phyloP scores from a whole-genome alignment of 2,888 invertebrate species.

The Exocentrus adspersus region DNA sequence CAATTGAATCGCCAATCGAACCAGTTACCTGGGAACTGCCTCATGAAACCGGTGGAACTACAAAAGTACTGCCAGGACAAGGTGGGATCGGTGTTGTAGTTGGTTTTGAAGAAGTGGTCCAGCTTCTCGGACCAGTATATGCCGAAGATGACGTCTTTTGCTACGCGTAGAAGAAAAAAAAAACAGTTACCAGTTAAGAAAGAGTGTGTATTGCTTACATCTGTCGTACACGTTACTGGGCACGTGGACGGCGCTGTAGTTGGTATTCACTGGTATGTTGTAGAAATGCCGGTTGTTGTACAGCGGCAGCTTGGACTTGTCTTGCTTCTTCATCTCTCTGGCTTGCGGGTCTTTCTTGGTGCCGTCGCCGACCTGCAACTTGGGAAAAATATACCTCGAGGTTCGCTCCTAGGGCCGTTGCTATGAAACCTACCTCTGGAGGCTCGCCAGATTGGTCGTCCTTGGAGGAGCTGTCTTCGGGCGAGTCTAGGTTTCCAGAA shows the following conservation, averaged over 20 bases:
- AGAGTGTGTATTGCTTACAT: conserved; percentile 66
- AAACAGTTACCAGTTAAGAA: neutral
- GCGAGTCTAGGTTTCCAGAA: conserved; percentile 43
- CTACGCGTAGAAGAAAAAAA: conserved; percentile 68
- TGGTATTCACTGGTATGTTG: conserved; percentile 79
- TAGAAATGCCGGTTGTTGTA: conserved; percentile 81
- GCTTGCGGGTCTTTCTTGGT: conserved; percentile 60
- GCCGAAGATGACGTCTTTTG: conserved; percentile 87
- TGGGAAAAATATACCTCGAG: neutral
- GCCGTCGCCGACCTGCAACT: conserved; percentile 55
- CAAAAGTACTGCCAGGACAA: conserved; percentile 99
- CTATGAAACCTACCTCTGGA: conserved; percentile 51
- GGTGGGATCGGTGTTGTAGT: conserved; percentile 86
- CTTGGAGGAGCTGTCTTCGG: conserved; percentile 42
- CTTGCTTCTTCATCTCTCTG: conserved; percentile 66
- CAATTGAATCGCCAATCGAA: too few relatives aligned
- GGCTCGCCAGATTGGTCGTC: conserved; percentile 45
- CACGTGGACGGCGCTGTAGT: conserved; percentile 90
- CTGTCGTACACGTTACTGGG: conserved; percentile 95
- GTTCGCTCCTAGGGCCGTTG: neutral
- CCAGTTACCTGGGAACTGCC: conserved; percentile 88
- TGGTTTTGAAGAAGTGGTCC: conserved; percentile 88
- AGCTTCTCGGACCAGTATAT: conserved; percentile 96
- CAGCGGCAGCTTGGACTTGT: conserved; percentile 67
- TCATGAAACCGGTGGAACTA: conserved; percentile 95